phyloP scores from a whole-genome alignment of 1,140 invertebrate genomes.

The Apolygus lucorum region DNA sequence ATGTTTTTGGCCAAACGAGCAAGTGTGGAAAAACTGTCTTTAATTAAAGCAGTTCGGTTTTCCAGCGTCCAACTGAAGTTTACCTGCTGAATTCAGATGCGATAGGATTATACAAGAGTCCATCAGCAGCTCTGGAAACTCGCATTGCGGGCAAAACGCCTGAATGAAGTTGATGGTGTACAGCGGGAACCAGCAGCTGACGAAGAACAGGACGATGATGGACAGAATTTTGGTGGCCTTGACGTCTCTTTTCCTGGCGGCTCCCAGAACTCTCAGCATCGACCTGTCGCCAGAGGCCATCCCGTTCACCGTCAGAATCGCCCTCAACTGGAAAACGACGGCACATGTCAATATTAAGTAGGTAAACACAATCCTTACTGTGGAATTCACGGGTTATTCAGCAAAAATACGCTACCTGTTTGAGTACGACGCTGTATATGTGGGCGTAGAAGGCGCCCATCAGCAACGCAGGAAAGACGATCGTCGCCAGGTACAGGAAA shows the following conservation, averaged over 20 bases:
- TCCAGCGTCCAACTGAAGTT: too few species aligned
- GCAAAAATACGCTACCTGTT: conserved; percentile 69
- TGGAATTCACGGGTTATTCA: too few species aligned
- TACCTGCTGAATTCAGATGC: conserved; percentile 75
- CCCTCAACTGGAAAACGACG: conserved; percentile 46
- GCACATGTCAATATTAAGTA: too few species aligned
- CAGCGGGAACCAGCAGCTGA: conserved; percentile 84
- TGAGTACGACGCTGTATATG: conserved; percentile 78
- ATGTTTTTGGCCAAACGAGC: too few species aligned
- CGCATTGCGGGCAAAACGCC: conserved; percentile 62
- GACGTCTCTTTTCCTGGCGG: conserved; percentile 73
- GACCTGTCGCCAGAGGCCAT: conserved; percentile 43
- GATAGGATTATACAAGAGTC: conserved; percentile 78
- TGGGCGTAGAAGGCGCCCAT: conserved; percentile 78
- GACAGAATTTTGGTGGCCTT: conserved; percentile 85
- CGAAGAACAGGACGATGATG: conserved; percentile 84
- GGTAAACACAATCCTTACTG: too few species aligned
- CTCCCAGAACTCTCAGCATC: conserved; percentile 67
- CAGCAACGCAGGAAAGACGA: conserved; percentile 72
- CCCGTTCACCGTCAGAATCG: conserved; percentile 50
- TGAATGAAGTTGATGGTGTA: conserved; percentile 85
- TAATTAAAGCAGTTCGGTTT: too few species aligned
- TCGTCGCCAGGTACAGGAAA: conserved; percentile 80
- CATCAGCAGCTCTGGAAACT: conserved; percentile 57
- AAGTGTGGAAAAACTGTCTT: too few species aligned